phyloP scores from a whole-genome alignment of 2,888 invertebrate genomes.

The Leptopilina syphax region DNA sequence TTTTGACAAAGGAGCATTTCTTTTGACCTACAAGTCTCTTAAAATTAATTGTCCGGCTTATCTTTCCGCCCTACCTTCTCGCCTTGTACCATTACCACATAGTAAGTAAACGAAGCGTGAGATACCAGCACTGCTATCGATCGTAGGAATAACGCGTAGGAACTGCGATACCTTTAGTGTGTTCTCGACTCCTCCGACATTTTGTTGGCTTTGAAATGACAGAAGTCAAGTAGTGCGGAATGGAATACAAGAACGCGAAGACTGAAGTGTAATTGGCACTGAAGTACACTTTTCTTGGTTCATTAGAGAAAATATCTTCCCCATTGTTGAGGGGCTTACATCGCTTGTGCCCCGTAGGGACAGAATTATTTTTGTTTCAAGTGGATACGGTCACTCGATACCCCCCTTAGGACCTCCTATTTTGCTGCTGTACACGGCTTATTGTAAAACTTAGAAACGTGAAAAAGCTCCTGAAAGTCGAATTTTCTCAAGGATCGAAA shows the following conservation, averaged over 20 bases:
- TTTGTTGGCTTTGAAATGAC: conserved; percentile 73
- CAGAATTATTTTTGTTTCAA: conserved; percentile 76
- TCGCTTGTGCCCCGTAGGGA: conserved; percentile 61
- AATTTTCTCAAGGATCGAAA: conserved; percentile 73
- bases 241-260: conserved; percentile 69
- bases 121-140: conserved; percentile 62
- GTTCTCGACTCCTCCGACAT: conserved; percentile 58
- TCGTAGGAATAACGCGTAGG: conserved; percentile 61
- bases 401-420: conserved; percentile 51
- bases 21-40: conserved; percentile 52
- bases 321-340: conserved; percentile 74
- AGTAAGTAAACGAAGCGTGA: conserved; percentile 50
- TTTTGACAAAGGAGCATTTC: not conserved
- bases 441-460: conserved; percentile 69
- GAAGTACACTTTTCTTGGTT: conserved; percentile 76
- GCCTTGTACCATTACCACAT: conserved; percentile 56
- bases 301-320: conserved; percentile 77
- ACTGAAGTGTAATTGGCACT: conserved; percentile 76
- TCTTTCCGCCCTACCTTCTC: conserved; percentile 65
- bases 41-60: conserved; percentile 72
- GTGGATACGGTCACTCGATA: conserved; percentile 76
- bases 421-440: conserved; percentile 54
- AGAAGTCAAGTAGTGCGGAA: conserved; percentile 72
- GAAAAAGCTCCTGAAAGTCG: conserved; percentile 74
- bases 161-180: conserved; percentile 54